Conservation (phyloP, 2,888 invertebrate genomes). For the Tetragnatha montana region DNA sequence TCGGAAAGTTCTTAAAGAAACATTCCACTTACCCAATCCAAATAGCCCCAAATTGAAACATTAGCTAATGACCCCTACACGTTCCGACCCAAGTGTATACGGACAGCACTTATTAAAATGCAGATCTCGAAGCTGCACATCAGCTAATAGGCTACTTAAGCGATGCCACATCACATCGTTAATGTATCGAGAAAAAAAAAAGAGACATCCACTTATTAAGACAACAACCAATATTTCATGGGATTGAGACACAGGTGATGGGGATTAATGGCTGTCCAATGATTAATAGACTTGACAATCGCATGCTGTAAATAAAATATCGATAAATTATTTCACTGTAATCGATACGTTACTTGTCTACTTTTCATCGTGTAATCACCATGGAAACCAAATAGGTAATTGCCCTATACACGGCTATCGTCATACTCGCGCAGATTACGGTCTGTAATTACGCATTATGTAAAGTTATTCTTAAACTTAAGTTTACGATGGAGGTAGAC, state of each 20-base stretch:
- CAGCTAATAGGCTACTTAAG: background rate
- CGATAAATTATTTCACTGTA: slow-evolving; percentile 31
- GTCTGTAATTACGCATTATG: slow-evolving; percentile 19
- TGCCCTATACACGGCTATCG: background rate
- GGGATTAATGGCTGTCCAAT: slow-evolving; percentile 16
- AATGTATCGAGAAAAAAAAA: slow-evolving; percentile 13
- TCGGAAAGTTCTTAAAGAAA: background rate
- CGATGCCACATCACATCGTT: background rate
- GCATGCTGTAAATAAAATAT: slow-evolving; percentile 20
- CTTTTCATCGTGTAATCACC: slow-evolving; percentile 26
- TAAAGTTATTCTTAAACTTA: slow-evolving; percentile 11
- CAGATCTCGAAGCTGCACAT: slow-evolving; percentile 4
- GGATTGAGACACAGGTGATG: background rate
- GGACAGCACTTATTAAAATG: background rate
- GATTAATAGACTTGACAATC: slow-evolving; percentile 22
- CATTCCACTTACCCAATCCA: background rate
- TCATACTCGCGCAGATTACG: background rate
- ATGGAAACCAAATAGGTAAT: background rate
- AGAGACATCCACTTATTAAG: slow-evolving; percentile 33
- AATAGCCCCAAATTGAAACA: background rate
- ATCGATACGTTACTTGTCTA: slow-evolving; percentile 30
- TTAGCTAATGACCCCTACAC: background rate
- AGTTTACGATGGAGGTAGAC: background rate
- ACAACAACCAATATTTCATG: slow-evolving; percentile 24
- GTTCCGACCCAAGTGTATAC: background rate